Conservation (phyloP, 2,797 vertebrate species). For the Labeo calbasu region DNA sequence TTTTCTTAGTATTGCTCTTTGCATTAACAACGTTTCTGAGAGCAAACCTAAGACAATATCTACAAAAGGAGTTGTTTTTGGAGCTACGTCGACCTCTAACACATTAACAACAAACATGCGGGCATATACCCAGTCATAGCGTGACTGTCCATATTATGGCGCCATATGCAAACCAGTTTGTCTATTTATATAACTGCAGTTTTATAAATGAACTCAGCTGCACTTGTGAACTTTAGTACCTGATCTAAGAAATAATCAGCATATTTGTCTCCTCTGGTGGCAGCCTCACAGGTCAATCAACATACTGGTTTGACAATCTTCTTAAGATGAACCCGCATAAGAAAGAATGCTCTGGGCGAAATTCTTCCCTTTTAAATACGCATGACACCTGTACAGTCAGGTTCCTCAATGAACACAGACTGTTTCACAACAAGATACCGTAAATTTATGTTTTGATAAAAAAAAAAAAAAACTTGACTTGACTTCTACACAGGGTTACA, state of each 20-base stretch:
- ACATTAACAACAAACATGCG: conserved; percentile 1
- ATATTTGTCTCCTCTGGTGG: conserved; percentile 2
- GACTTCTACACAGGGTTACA: not conserved
- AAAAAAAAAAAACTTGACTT: not conserved
- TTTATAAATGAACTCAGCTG: not conserved
- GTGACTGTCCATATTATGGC: conserved; percentile 8
- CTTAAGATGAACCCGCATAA: not conserved
- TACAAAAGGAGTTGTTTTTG: not conserved
- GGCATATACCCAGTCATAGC: not conserved
- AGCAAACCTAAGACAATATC: not conserved
- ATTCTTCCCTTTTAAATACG: conserved; percentile 1
- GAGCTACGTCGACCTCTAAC: conserved; percentile 3
- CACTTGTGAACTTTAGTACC: not conserved
- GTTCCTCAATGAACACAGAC: not conserved
- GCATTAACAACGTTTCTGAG: not conserved
- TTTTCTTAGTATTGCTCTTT: not conserved
- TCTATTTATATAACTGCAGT: conserved; percentile 5
- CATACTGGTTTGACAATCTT: conserved; percentile 14
- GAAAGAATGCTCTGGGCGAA: not conserved
- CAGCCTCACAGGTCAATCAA: not conserved
- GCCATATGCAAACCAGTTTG: conserved; percentile 14
- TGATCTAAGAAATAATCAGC: conserved; percentile 1
- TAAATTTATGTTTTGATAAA: not conserved
- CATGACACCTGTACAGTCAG: not conserved
- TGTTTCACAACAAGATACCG: not conserved